phyloP scores from a whole-genome alignment of 30 jellyfish, hydroid and myxozoan species.

The Chrysaora quinquecirrha region DNA sequence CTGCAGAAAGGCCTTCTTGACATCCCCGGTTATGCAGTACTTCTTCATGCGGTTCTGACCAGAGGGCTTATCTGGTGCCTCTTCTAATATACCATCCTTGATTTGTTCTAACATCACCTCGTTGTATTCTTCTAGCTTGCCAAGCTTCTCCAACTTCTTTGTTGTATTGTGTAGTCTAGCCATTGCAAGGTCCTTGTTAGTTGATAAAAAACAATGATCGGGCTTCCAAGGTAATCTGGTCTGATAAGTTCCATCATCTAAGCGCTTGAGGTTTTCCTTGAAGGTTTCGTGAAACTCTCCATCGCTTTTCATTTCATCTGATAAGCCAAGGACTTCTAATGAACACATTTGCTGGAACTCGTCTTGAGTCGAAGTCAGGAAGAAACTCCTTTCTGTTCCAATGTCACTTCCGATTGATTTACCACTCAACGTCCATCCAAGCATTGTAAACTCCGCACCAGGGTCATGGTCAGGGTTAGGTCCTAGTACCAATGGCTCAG shows the following conservation, averaged over 20 bases:
- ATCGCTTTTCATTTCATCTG: slow-evolving; percentile 33
- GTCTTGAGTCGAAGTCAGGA: slow-evolving; percentile 31
- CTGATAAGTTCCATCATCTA: slow-evolving; percentile 19
- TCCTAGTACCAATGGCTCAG: slow-evolving; percentile 63
- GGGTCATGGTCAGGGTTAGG: slow-evolving; percentile 70
- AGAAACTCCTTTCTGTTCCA: slow-evolving; percentile 41
- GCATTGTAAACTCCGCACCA: slow-evolving; percentile 68
- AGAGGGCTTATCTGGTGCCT: slow-evolving; percentile 23
- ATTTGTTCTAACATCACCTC: slow-evolving; percentile 48
- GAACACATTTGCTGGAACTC: slow-evolving; percentile 46
- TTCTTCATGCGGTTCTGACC: too few species aligned
- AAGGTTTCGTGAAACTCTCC: slow-evolving; percentile 20
- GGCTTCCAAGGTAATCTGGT: slow-evolving; percentile 53
- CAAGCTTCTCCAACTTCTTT: slow-evolving; percentile 27
- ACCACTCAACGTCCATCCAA: slow-evolving; percentile 73
- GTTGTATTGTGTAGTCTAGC: slow-evolving; percentile 49
- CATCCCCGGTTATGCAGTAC: too few species aligned
- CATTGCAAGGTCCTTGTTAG: slow-evolving; percentile 28
- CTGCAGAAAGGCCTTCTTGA: too few species aligned
- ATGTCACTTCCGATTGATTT: slow-evolving; percentile 8
- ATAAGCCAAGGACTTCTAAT: slow-evolving; percentile 46
- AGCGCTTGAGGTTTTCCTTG: background rate
- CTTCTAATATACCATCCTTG: slow-evolving; percentile 44
- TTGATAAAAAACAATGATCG: slow-evolving; percentile 29
- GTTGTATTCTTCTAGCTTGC: slow-evolving; percentile 32